These are phyloP conservation scores for Philaethria dido DNA, from an alignment of 2,888 invertebrate species.

Conservation along the genomic window DNA sequence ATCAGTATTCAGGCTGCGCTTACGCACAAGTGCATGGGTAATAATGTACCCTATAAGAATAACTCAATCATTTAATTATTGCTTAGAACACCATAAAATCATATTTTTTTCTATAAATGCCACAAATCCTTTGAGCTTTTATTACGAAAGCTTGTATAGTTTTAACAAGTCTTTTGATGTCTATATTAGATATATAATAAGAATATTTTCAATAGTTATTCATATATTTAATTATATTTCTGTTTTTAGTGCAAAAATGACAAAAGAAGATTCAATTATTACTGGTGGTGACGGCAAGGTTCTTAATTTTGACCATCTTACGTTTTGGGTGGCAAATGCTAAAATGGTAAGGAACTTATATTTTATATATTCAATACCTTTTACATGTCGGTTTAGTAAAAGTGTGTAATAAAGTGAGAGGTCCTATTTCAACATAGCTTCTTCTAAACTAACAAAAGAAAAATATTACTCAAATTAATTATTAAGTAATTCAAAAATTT, in stretches of 20 bases:
- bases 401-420: no score
- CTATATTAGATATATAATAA: background rate
- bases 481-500: no score
- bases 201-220: background rate
- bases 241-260: conserved; percentile 59
- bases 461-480: no score
- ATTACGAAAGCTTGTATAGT: background rate
- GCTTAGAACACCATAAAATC: conserved; percentile 28
- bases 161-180: background rate
- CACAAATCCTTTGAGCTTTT: conserved; percentile 2
- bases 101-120: conserved; percentile 15
- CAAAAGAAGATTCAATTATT: conserved; percentile 46
- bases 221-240: conserved; percentile 41
- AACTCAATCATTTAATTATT: conserved; percentile 29
- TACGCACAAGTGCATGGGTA: conserved; percentile 26
- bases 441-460: no score
- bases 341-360: conserved; percentile 62
- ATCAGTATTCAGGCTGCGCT: conserved; percentile 28
- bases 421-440: no score
- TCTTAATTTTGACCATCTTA: conserved; percentile 69
- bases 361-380: no score
- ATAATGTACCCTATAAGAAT: conserved; percentile 5
- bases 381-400: no score
- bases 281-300: conserved; percentile 57
- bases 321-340: conserved; percentile 77